Conservation (phyloP, 2,797 vertebrate species). For the Oreonectes daqikongensis region DNA sequence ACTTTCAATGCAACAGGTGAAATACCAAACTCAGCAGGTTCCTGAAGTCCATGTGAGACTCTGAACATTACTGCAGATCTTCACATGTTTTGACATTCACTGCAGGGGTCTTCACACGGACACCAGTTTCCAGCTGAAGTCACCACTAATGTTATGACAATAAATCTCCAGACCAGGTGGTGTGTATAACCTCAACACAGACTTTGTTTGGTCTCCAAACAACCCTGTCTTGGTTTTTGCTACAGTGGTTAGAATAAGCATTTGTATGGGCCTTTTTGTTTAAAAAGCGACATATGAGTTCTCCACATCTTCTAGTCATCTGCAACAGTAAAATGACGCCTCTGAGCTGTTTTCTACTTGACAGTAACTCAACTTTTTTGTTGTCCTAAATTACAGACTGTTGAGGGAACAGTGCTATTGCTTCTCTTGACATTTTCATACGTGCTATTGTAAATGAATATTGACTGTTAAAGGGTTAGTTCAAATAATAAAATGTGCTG, state of each 20-base stretch:
- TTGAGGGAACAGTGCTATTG: neutral
- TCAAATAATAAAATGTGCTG: too few relatives aligned
- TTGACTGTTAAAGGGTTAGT: neutral
- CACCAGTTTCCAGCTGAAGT: neutral
- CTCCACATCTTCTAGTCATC: slow-evolving; percentile 40
- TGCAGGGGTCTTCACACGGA: slow-evolving; percentile 21
- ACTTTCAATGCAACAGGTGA: neutral
- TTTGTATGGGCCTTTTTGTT: slow-evolving; percentile 52
- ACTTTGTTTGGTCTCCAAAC: slow-evolving; percentile 54
- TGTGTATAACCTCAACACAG: slow-evolving; percentile 52
- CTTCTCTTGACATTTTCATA: slow-evolving; percentile 5
- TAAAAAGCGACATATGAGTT: slow-evolving; percentile 60
- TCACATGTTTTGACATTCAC: slow-evolving; percentile 26
- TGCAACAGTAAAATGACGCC: slow-evolving; percentile 31
- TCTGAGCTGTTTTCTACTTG: slow-evolving; percentile 6
- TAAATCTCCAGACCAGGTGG: slow-evolving; percentile 6
- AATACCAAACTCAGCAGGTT: neutral
- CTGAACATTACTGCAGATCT: neutral
- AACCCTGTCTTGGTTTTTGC: slow-evolving; percentile 21
- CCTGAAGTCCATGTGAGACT: neutral
- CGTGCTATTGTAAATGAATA: neutral
- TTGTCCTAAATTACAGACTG: neutral
- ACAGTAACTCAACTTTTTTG: neutral
- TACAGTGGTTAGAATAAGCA: slow-evolving; percentile 39
- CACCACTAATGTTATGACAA: slow-evolving; percentile 43